A percentile compares a stretch with the other conserved stretches of the same genome.
Conservation (phyloP, 2,797 vertebrate genomes). For the Allobates femoralis region DNA sequence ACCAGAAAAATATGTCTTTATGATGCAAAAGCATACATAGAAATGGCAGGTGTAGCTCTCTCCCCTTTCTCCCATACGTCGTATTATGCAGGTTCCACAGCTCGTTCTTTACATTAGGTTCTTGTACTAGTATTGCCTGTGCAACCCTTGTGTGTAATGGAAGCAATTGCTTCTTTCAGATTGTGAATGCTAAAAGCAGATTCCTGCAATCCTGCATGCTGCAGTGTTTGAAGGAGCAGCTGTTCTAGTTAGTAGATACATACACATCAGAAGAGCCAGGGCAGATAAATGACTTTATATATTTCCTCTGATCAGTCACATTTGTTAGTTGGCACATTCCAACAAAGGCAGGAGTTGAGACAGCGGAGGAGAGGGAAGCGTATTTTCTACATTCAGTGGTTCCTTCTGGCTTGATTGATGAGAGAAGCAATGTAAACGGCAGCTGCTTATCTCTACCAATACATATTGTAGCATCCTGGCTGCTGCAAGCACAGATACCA, state of each 20-base stretch:
- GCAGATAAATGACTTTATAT: slow-evolving; percentile 62
- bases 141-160: slow-evolving; percentile 43
- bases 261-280: slow-evolving; percentile 55
- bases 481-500: slow-evolving; percentile 59
- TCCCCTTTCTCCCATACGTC: not conserved
- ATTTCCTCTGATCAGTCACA: slow-evolving; percentile 59
- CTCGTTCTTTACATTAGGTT: not conserved
- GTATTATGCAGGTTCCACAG: not conserved
- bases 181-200: slow-evolving; percentile 41
- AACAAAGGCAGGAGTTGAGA: slow-evolving; percentile 54
- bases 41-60: slow-evolving; percentile 9
- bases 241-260: slow-evolving; percentile 47
- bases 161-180: slow-evolving; percentile 27
- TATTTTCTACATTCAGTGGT: slow-evolving; percentile 56
- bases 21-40: too few species aligned
- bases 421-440: slow-evolving; percentile 60
- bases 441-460: slow-evolving; percentile 62
- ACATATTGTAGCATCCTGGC: slow-evolving; percentile 35
- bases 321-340: slow-evolving; percentile 63
- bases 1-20: too few species aligned
- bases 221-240: slow-evolving; percentile 48
- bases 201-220: slow-evolving; percentile 24
- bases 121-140: slow-evolving; percentile 17
- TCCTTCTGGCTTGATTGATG: slow-evolving; percentile 58
- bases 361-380: slow-evolving; percentile 56